These are phyloP conservation scores for Hirudinaria manillensis DNA, from an alignment of 2,888 invertebrate genomes.

Conservation along the genomic window DNA sequence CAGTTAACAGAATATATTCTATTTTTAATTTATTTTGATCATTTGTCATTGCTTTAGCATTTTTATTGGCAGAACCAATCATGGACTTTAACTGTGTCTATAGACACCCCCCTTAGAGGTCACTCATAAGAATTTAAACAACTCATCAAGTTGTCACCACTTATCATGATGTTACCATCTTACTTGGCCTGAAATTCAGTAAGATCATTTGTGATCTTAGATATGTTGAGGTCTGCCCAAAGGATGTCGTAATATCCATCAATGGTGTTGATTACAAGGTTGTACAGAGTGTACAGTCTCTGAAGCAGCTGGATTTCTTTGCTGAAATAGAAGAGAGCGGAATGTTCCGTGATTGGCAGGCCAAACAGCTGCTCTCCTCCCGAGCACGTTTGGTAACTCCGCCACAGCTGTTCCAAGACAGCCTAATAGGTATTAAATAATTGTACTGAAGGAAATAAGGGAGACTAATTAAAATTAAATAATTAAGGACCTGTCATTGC, in stretches of 20 bases:
- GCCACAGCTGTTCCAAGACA: constrained; percentile 50
- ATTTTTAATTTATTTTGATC: too few species aligned
- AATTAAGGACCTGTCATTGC: background rate
- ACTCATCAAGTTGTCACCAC: too few species aligned
- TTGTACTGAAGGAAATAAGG: background rate
- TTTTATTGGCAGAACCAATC: too few species aligned
- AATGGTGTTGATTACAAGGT: constrained; percentile 49
- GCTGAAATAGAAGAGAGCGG: constrained; percentile 45
- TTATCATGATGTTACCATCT: constrained; percentile 5
- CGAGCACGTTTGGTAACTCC: constrained; percentile 49
- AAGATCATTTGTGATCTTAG: constrained; percentile 51
- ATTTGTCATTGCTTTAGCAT: too few species aligned
- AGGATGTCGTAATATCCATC: constrained; percentile 51
- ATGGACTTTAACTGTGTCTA: too few species aligned
- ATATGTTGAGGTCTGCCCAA: constrained; percentile 53
- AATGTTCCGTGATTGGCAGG: constrained; percentile 49
- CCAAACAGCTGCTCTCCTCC: constrained; percentile 53
- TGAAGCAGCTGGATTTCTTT: constrained; percentile 52
- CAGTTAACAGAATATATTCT: too few species aligned
- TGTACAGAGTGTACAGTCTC: constrained; percentile 52
- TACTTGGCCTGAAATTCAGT: constrained; percentile 51
- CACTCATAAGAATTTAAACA: too few species aligned
- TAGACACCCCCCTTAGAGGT: too few species aligned
- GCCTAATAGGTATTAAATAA: background rate
- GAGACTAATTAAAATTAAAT: too few species aligned